Base-by-base conservation (phyloP, 2,797 vertebrate genomes). In the Allobates femoralis region DNA sequence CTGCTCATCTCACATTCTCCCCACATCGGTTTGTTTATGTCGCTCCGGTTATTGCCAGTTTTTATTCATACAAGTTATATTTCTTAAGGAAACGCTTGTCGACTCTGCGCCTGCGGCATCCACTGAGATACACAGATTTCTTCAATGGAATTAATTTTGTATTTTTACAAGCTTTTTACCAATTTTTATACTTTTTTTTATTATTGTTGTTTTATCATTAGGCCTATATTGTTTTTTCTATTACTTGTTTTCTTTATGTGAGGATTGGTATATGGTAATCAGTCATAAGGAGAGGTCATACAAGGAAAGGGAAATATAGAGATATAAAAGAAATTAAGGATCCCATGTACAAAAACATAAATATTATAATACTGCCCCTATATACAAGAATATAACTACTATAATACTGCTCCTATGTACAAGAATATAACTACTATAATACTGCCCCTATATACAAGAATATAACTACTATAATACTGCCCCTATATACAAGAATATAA, bases 51-150 rank as follows among this genome's bases (percentile, higher is more conserved):
- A 79, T 79, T 60, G 34, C 10, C 32, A 37, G 55, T 10, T 60
- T 79, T 78, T 56, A 78, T 78, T 79, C 37, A 62, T 60, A 79
- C 77, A 62, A 62, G 77, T 60, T 79, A 60, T 79, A 79, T 79
- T 60, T 60, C 30, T 79, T 79, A 79, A 60, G 32, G 77, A 79
- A 41, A 60, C 32, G 34, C 28, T 79, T 41, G 55, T 79, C 19
- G 56, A 28, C 56, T 62, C 55, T 16, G 55, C 14, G 19, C 50
- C 50, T 77, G 51, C 75, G 28, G 75, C 75, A 21, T 41, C 32
- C 14, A 28, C 75, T 5, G 51, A 16, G 21, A 37, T 46, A 23
- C 69, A 26, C n/a, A 37, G 37, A 34, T 71, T n/a, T 74, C 26
- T 50, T 76, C 50, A 1, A 19, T 11, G n/a, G 28, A 32, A 55